Conservation (phyloP, 1,140 invertebrate genomes). For the Saccostrea cuccullata region DNA sequence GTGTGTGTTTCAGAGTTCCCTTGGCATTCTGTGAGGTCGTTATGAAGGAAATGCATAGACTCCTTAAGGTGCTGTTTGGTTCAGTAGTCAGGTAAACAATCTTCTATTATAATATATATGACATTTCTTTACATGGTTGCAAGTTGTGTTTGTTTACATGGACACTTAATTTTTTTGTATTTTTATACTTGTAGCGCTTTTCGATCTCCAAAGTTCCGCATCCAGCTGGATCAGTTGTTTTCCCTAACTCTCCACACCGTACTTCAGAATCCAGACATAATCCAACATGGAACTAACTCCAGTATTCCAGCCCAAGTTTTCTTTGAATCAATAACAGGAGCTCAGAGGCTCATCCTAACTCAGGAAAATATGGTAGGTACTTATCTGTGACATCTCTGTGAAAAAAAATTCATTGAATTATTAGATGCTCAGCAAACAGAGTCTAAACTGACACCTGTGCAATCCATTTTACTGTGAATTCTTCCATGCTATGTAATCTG, state of each 20-base stretch:
- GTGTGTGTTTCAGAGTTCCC: conserved; percentile 53
- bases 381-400: background rate
- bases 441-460: no score
- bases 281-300: conserved; percentile 24
- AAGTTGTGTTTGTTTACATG: no score
- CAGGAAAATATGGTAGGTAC: conserved; percentile 62
- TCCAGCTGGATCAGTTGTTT: conserved; percentile 65
- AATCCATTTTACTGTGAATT: no score
- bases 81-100: conserved; percentile 53
- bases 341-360: conserved; percentile 47
- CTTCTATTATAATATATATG: background rate
- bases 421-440: no score
- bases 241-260: conserved; percentile 55
- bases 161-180: no score
- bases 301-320: conserved; percentile 46
- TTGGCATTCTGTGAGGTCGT: conserved; percentile 47
- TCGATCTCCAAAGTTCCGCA: conserved; percentile 52
- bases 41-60: conserved; percentile 49
- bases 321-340: conserved; percentile 45
- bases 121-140: no score
- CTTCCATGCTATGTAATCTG: no score
- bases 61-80: conserved; percentile 58
- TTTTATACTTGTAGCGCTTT: conserved; percentile 58
- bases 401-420: no score
- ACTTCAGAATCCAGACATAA: conserved; percentile 47